Evolutionary conservation across 2,888 invertebrate genomes (phyloP).

Genomic region (Nasonia oneida): DNA sequence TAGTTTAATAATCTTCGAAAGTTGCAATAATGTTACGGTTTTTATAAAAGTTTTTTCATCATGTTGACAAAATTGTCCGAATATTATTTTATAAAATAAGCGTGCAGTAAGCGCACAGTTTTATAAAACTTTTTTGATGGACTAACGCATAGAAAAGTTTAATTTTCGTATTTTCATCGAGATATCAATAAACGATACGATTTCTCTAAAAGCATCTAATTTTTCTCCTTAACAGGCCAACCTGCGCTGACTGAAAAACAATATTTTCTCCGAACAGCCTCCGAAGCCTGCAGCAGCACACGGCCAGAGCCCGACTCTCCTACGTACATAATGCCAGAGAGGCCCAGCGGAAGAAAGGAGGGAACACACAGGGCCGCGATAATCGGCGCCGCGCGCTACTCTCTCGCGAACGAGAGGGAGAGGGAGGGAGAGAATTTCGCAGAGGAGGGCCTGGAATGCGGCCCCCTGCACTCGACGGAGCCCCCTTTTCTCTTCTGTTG

Average conservation of each 20-base stretch:
- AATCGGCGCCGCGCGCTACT: conserved; percentile 26
- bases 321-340: conserved; percentile 6
- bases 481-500: not conserved
- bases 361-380: conserved; percentile 8
- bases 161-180: no score
- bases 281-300: not conserved
- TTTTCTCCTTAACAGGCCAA: no score
- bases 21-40: no score
- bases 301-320: not conserved
- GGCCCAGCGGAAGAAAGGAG: not conserved
- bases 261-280: conserved; percentile 1
- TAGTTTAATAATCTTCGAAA: no score
- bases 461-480: conserved; percentile 30
- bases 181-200: no score
- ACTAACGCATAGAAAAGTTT: no score
- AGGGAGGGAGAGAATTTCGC: conserved; percentile 31
- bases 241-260: not conserved
- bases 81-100: no score
- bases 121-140: no score
- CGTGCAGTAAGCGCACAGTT: no score
- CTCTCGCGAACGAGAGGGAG: conserved; percentile 12
- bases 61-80: no score
- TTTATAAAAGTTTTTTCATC: no score
- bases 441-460: conserved; percentile 45
- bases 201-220: no score